Conservation (phyloP, 30 jellyfish, hydroid and myxozoan species). For the Mastigias papua region DNA sequence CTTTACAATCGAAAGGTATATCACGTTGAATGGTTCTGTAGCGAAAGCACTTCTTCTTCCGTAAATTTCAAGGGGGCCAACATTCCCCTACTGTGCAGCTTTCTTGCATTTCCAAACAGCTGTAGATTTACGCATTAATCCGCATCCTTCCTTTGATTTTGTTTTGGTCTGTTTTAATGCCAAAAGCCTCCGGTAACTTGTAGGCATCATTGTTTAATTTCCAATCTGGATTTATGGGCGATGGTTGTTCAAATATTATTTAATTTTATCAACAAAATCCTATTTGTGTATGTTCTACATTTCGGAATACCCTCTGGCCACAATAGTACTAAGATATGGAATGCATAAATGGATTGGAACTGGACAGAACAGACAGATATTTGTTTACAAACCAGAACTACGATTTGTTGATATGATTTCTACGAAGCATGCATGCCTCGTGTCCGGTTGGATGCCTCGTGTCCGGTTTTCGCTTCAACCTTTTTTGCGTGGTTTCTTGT, state of each 20-base stretch:
- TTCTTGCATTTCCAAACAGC: background rate
- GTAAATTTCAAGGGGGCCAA: background rate
- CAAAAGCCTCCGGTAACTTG: background rate
- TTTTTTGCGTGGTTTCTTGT: no score
- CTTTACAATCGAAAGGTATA: no score
- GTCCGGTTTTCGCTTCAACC: no score
- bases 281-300: background rate
- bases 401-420: no score
- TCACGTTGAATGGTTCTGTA: background rate
- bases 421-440: no score
- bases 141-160: background rate
- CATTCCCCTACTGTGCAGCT: background rate
- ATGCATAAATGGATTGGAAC: background rate
- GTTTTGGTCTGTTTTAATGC: background rate
- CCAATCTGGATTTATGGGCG: background rate
- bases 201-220: background rate
- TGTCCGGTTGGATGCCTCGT: no score
- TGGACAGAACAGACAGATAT: background rate
- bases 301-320: background rate
- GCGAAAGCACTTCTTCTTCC: background rate
- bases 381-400: background rate
- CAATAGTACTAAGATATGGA: background rate
- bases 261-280: background rate
- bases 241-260: background rate
- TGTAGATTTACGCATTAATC: background rate